Evolutionary conservation across 2,113 vertebrate genomes (phyloP).

Genomic region (Calidris pugnax): DNA sequence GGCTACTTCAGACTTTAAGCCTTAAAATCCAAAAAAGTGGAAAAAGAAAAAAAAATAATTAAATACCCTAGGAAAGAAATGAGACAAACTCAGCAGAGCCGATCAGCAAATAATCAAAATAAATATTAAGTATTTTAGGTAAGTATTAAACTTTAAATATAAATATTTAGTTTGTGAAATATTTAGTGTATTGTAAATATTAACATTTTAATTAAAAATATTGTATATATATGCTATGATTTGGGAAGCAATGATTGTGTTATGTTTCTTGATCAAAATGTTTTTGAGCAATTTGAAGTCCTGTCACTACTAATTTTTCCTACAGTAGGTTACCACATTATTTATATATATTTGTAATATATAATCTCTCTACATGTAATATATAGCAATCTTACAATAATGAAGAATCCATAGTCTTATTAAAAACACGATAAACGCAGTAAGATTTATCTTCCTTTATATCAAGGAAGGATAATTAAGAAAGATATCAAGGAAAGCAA

Average conservation of each 20-base stretch:
- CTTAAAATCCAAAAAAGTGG: not conserved
- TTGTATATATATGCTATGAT: not conserved
- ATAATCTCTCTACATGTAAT: not conserved
- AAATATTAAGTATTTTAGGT: not conserved
- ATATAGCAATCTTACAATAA: not conserved
- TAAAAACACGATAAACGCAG: not conserved
- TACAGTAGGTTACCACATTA: not conserved
- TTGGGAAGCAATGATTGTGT: not conserved
- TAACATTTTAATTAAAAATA: not conserved
- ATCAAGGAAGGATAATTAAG: conserved; percentile 40
- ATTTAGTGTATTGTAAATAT: not conserved
- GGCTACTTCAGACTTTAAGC: not conserved
- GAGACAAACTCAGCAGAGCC: not conserved
- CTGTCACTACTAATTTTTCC: not conserved
- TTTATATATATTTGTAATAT: not conserved
- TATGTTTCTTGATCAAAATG: not conserved
- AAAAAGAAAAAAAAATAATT: not conserved
- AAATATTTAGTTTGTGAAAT: not conserved
- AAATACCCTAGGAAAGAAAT: not conserved
- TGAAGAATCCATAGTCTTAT: conserved; percentile 15
- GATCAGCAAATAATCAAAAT: not conserved
- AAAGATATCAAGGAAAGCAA: conserved; percentile 15
- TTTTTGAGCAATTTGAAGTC: not conserved
- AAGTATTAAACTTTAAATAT: not conserved
- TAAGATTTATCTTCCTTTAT: conserved; percentile 47